phyloP scores from a whole-genome alignment of 2,113 vertebrate genomes.

The Cavia porcellus region DNA sequence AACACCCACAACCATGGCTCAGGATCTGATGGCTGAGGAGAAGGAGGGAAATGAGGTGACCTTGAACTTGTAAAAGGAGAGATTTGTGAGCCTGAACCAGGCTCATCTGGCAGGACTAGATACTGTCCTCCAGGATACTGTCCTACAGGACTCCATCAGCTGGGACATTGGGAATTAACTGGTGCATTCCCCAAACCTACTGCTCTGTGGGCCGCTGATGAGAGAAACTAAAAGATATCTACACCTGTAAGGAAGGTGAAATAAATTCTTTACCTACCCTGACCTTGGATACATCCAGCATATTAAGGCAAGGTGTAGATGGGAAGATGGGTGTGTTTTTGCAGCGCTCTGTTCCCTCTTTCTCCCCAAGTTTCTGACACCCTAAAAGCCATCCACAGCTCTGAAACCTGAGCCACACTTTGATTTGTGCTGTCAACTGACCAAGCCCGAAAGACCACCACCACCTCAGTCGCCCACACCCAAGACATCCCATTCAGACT shows the following conservation, averaged over 20 bases:
- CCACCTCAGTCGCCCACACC: not conserved
- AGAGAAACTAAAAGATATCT: not conserved
- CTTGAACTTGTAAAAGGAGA: not conserved
- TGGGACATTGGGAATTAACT: not conserved
- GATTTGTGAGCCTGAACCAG: not conserved
- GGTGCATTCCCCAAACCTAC: not conserved
- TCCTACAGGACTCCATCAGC: not conserved
- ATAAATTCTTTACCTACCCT: not conserved
- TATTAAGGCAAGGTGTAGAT: not conserved
- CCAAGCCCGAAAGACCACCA: not conserved
- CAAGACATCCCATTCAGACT: not conserved
- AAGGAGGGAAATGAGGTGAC: not conserved
- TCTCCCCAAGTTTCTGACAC: not conserved
- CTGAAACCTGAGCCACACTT: slow-evolving; percentile 5
- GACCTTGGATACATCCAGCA: not conserved
- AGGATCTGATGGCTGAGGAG: not conserved
- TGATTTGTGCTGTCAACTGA: not conserved
- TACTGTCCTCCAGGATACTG: too few relatives aligned
- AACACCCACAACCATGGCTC: not conserved
- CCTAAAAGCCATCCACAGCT: slow-evolving; percentile 60
- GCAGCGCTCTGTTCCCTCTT: not conserved
- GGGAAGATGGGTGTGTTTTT: not conserved
- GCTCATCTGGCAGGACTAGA: not conserved
- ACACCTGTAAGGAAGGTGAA: not conserved
- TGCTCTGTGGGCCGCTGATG: not conserved